Base-by-base conservation (phyloP, 2,113 vertebrate species). In the Corydoras sp. region DNA sequence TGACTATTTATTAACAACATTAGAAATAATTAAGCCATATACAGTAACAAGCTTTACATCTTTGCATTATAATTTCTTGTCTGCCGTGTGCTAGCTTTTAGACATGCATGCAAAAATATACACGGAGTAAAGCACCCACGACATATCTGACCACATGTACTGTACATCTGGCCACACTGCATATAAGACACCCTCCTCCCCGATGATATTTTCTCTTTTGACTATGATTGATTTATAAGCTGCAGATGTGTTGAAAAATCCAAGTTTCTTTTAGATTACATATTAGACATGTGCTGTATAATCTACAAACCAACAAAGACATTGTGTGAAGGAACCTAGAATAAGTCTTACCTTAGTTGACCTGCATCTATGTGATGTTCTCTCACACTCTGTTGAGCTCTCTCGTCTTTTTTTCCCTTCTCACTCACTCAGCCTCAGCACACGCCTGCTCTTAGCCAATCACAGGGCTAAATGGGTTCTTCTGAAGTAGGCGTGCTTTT, bases 291-390 rank as follows among this genome's bases (percentile, higher is more conserved):
- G 35, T 43, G 7, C 7, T 43, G 35, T 43, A 43, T 50, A 65
- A 30, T 48, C 11, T 48, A 24, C 11, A 54, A 58, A 3, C 32
- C 10, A 24, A 11, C 29, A 12, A 61, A 14, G 13, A 54, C 10
- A 35, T 32, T 14, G 13, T 55, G 43, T 58, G 10, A 55, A 18
- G 15, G 2, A 14, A 54, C 49, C 51, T 51, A 14, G 11, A 14
- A 55, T 55, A 61, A 30, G 56, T 61, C 71, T 73, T 73, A 73
- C 71, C 59, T 59, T 54, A 60, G 50, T 30, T 73, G 71, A 73
- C 71, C 71, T 61, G 56, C 64, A 49, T 18, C 60, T 60, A 14
- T 71, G 49, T 64, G 31, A 61, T 35, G 35, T 18, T 59, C 61
- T 68, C 54, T 72, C 35, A 18, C 14, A 4, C 49, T 11, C 53